Conservation (phyloP, 1,140 invertebrate genomes). For the Vollenhovia emeryi region DNA sequence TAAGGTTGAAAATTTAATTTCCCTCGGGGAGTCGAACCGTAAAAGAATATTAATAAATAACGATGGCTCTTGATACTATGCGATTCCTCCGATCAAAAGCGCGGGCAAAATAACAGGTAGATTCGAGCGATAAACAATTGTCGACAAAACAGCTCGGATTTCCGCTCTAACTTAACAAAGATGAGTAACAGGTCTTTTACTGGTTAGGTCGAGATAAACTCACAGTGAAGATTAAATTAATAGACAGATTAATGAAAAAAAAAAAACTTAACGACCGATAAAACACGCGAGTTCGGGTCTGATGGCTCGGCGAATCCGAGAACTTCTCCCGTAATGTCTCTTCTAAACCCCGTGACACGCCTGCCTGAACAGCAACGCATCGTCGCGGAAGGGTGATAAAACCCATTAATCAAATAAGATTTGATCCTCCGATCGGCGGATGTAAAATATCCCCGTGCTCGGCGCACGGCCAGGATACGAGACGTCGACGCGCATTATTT, state of each 20-base stretch:
- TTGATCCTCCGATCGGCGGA: not conserved
- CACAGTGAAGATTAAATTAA: not conserved
- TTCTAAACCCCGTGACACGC: not conserved
- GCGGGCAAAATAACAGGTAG: not conserved
- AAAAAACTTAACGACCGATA: not conserved
- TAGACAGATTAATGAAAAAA: not conserved
- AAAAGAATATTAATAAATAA: not conserved
- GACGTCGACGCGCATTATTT: not conserved
- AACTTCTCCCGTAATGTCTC: not conserved
- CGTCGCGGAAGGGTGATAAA: not conserved
- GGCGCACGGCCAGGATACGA: not conserved
- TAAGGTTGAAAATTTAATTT: not conserved
- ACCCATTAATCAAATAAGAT: conserved; percentile 3
- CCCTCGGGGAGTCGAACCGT: not conserved
- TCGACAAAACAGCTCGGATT: not conserved
- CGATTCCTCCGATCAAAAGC: not conserved
- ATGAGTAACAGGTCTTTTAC: not conserved
- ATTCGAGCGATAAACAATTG: not conserved
- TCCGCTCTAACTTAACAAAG: not conserved
- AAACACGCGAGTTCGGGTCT: not conserved
- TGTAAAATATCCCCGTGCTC: not conserved
- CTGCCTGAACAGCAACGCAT: not conserved
- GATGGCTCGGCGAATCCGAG: not conserved
- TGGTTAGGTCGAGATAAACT: not conserved
- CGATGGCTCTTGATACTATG: not conserved